phyloP scores from a whole-genome alignment of 2,888 invertebrate species.

The Zygogramma bicolorata region DNA sequence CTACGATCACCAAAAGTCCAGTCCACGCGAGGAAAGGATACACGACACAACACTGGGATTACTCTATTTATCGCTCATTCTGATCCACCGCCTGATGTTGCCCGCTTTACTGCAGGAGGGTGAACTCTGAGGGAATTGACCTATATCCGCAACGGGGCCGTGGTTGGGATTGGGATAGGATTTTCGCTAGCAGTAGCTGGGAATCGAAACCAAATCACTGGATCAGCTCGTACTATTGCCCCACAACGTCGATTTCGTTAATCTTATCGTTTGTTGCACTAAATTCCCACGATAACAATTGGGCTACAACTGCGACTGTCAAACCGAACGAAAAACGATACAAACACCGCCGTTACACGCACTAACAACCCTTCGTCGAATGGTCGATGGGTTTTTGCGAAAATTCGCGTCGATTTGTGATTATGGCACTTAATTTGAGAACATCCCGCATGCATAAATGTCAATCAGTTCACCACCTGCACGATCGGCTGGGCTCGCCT shows the following conservation, averaged over 20 bases:
- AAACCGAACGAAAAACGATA: conserved; percentile 9
- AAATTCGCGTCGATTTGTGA: conserved; percentile 44
- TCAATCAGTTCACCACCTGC: conserved; percentile 67
- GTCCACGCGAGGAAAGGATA: not conserved
- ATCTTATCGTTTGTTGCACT: conserved; percentile 10
- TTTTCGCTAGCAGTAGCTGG: not conserved
- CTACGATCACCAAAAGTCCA: not conserved
- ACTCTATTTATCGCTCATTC: conserved; percentile 23
- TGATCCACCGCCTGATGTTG: conserved; percentile 22
- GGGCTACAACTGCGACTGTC: too few relatives aligned
- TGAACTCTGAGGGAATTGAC: conserved; percentile 33
- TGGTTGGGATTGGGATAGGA: conserved; percentile 3
- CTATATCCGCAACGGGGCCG: conserved; percentile 33
- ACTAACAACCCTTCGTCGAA: not conserved
- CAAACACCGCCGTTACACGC: not conserved
- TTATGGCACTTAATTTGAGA: conserved; percentile 56
- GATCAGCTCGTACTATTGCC: not conserved
- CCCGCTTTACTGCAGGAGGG: conserved; percentile 4
- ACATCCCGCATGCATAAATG: conserved; percentile 65
- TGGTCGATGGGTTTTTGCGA: conserved; percentile 19
- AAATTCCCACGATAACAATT: not conserved
- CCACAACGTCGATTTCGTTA: not conserved
- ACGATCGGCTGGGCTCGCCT: conserved; percentile 61
- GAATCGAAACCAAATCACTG: not conserved
- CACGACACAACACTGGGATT: not conserved